Base-by-base conservation (phyloP, 1,140 invertebrate genomes). In the Drosophila pseudoananassae region DNA sequence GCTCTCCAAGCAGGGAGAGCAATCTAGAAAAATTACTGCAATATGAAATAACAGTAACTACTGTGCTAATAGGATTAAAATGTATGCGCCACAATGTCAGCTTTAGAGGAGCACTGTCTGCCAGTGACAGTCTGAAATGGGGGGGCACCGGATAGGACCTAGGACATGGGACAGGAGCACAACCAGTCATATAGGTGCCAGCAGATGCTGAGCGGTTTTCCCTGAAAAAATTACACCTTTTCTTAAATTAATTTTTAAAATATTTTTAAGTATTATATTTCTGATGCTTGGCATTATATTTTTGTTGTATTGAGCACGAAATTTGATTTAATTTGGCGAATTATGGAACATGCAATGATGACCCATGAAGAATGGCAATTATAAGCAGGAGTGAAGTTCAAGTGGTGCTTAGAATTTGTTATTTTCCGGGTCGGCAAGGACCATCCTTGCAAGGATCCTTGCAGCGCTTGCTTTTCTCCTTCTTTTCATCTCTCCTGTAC, bases 1-100 rank as follows among this genome's bases (percentile, higher is more conserved):
- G 27, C 10, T 20, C 4, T 66, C 38, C 17, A 51, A 38, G 23
- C 53, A 47, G 45, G 54, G 65, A 36, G 57, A 64, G 36, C 54
- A 65, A 55, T 52, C 61, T 57, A 64, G 51, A 84, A 57, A 78
- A 66, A 81, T 65, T 54, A 71, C 47, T 52, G 47, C 80, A 76
- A 76, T 78, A 75, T 65, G 54, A 70, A 83, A 75, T 57, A 83
- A 59, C 43, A 65, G 56, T 68, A 75, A 83, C 51, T 76, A 80
- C 58, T 76, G 33, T 73, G 53, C 57, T 81, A 82, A 84, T 76
- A 73, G 72, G 80, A 84, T 83, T 83, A 83, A 79, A 79, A 64
- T 79, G 27, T 76, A 54, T 50, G 49, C 50, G 55, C 0, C 53
- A 25, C 55, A 57, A 55, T 40, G 31, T 15, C 36, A 51, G 64